Evolutionary conservation across 2,113 vertebrate species (phyloP).

Genomic region (Lepus europaeus): DNA sequence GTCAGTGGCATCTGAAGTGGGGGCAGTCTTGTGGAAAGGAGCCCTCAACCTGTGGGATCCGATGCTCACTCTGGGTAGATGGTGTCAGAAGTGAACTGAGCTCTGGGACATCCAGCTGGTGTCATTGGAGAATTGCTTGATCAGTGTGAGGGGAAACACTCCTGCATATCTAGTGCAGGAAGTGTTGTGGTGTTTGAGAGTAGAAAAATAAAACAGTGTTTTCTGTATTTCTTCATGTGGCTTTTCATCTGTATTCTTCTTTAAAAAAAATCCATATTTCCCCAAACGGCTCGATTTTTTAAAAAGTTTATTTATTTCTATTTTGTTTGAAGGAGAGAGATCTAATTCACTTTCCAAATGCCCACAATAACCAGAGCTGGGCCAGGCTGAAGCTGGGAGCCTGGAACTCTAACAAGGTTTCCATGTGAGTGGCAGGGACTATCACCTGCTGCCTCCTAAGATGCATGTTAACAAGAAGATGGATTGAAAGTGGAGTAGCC

Average conservation of each 20-base stretch:
- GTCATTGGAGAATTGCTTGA: background rate
- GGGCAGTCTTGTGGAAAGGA: background rate
- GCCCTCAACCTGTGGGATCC: background rate
- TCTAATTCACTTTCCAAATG: too few species aligned
- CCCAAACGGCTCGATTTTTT: too few species aligned
- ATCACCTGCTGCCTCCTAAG: too few species aligned
- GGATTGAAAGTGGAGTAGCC: too few species aligned
- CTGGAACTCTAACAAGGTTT: too few species aligned
- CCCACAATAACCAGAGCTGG: too few species aligned
- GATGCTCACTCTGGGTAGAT: background rate
- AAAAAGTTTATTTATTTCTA: too few species aligned
- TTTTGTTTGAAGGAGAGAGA: too few species aligned
- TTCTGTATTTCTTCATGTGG: background rate
- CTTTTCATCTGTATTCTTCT: background rate
- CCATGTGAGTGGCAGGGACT: too few species aligned
- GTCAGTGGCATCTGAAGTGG: background rate
- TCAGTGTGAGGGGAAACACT: background rate
- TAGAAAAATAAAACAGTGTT: background rate
- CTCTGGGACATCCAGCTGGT: background rate
- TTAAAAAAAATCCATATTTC: too few species aligned
- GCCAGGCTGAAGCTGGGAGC: too few species aligned
- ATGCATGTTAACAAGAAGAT: too few species aligned
- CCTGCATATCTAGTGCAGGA: background rate
- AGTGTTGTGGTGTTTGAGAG: background rate
- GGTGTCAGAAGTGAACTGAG: background rate